phyloP scores from a whole-genome alignment of 1,140 invertebrate species.

The Drosophila littoralis region DNA sequence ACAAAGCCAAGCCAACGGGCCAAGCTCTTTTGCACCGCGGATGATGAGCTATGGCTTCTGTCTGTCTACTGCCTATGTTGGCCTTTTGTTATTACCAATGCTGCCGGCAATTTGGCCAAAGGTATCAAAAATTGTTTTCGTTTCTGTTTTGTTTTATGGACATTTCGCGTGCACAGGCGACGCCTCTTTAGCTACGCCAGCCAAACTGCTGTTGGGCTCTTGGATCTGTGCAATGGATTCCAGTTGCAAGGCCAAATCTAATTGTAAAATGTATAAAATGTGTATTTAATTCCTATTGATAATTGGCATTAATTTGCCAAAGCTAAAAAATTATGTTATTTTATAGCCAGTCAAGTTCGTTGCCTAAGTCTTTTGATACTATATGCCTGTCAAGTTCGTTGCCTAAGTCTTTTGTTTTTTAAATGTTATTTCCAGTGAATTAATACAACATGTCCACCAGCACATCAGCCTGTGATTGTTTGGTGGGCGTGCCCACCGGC shows the following conservation, averaged over 20 bases:
- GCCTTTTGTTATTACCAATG: conserved; percentile 74
- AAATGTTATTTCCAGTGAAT: conserved; percentile 8
- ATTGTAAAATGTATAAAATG: conserved; percentile 33
- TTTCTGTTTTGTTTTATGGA: conserved; percentile 60
- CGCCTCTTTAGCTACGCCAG: conserved; percentile 47
- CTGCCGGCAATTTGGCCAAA: conserved; percentile 55
- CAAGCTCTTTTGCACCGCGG: conserved; percentile 23
- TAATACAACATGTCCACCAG: conserved; percentile 60
- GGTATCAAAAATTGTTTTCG: conserved; percentile 47
- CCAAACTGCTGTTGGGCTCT: conserved; percentile 18
- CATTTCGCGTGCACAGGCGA: conserved; percentile 54
- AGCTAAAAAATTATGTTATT: neutral
- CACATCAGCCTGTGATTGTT: conserved; percentile 88
- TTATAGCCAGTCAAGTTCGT: conserved; percentile 57
- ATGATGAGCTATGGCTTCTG: conserved; percentile 74
- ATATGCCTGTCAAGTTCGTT: conserved; percentile 21
- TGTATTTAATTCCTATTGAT: conserved; percentile 43
- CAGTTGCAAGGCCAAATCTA: conserved; percentile 56
- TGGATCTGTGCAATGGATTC: conserved; percentile 37
- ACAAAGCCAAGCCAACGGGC: conserved; percentile 26
- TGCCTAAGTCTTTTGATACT: conserved; percentile 70
- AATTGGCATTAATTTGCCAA: conserved; percentile 35
- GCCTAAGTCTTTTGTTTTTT: conserved; percentile 48
- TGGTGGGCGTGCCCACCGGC: conserved; percentile 89
- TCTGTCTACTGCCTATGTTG: conserved; percentile 47